Evolutionary conservation across 1,140 invertebrate genomes (phyloP).

Genomic region (Drosophila eugracilis): DNA sequence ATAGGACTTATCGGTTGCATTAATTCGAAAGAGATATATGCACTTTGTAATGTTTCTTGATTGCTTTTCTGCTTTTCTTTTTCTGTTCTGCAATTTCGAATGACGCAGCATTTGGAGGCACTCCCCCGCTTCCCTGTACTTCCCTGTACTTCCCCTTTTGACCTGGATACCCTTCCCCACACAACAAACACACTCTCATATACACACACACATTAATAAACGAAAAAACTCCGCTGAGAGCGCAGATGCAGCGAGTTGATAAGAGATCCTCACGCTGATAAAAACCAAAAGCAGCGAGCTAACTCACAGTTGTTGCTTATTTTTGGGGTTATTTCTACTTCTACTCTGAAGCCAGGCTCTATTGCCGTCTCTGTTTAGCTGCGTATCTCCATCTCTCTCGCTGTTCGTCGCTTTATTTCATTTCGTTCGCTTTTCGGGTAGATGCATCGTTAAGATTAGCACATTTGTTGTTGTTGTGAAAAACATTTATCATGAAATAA

Average conservation of each 20-base stretch:
- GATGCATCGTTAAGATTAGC: conserved; percentile 80
- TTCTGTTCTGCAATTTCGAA: conserved; percentile 56
- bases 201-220: conserved; percentile 11
- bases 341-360: conserved; percentile 12
- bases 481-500: conserved; percentile 82
- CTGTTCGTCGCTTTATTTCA: conserved; percentile 69
- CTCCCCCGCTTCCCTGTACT: conserved; percentile 19
- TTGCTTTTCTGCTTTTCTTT: background rate
- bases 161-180: conserved; percentile 16
- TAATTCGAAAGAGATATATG: too few relatives aligned
- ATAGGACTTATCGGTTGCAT: too few relatives aligned
- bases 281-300: conserved; percentile 42
- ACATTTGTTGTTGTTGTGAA: conserved; percentile 57
- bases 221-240: conserved; percentile 50
- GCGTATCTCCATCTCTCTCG: background rate
- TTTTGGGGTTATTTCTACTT: conserved; percentile 52
- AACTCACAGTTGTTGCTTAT: conserved; percentile 50
- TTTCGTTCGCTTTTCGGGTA: conserved; percentile 74
- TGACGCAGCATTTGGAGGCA: conserved; percentile 62
- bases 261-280: conserved; percentile 83
- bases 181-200: conserved; percentile 10
- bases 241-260: conserved; percentile 63
- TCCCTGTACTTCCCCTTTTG: conserved; percentile 2
- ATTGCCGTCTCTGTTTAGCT: background rate
- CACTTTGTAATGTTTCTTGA: background rate